Evolutionary conservation across 2,113 vertebrate species (phyloP).

Genomic region (Gymnogyps californianus): DNA sequence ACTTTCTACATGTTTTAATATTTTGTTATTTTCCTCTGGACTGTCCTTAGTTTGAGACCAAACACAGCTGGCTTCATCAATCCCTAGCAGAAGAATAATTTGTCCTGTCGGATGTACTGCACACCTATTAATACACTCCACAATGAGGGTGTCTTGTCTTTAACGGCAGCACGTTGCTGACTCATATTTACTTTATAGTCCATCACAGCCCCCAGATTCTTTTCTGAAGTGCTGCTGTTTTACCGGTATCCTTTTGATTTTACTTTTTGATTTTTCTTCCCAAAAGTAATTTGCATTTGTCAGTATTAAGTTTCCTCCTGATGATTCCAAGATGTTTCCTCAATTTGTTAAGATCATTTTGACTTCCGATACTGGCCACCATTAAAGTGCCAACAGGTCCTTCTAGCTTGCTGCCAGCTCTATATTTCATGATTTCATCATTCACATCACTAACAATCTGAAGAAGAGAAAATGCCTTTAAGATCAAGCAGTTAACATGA

Average conservation of each 20-base stretch:
- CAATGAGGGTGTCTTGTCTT: not conserved
- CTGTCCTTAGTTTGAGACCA: not conserved
- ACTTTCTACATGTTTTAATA: not conserved
- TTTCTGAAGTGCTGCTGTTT: not conserved
- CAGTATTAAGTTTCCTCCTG: not conserved
- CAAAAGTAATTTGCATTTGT: not conserved
- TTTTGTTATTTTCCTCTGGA: not conserved
- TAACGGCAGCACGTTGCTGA: not conserved
- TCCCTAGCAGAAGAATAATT: not conserved
- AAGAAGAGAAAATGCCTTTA: not conserved
- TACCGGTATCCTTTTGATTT: not conserved
- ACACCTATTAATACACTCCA: not conserved
- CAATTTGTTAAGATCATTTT: not conserved
- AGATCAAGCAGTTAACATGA: not conserved
- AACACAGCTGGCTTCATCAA: not conserved
- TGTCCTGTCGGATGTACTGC: not conserved
- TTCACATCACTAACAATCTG: not conserved
- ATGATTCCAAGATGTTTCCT: not conserved
- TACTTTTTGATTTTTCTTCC: not conserved
- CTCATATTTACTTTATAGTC: slow-evolving; percentile 13
- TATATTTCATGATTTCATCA: not conserved
- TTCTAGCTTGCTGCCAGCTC: not conserved
- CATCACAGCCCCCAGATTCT: not conserved
- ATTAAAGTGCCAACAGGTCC: not conserved
- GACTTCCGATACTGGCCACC: not conserved